Base-by-base conservation (phyloP, 2,888 invertebrate species). In the Acronicta leporina region DNA sequence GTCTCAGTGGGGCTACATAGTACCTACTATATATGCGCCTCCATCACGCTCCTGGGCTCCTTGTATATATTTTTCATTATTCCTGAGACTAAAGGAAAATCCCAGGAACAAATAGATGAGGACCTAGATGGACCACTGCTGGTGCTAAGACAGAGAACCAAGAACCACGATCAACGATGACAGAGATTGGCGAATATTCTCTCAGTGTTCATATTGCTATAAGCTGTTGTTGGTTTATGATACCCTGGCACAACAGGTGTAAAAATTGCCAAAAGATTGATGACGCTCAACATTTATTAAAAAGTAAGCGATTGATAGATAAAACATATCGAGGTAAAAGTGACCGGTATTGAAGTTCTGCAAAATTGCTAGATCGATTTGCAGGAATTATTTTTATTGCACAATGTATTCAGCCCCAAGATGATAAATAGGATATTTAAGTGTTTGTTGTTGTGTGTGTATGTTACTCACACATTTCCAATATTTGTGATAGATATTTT, bases 1-100 rank as follows among this genome's bases (percentile, higher is more conserved):
- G 64, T 89, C 41, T 68, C 84, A 0, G 77, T 94, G 52, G 94
- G 94, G 0, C 89, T 94, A 14, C 92, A 94, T 77, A 83, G 88
- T 33, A 88, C 87, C 0, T 94, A 92, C 81, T 94, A 94, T 74
- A 88, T 93, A 15, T 89, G 91, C 46, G 92, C 92, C 61, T 81
- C 81, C 35, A 79, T 90, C 68, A 92, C 93, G 1, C 79, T 94
- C n/a, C 68, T 93, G 62, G 89, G 90, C 44, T 85, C 94, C 66
- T 77, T 83, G 66, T 93, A 89, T 75, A 89, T 85, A 0, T 84
- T 84, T 33, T 79, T 91, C 10, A 64, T 85, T 0, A 77, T 94
- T 47, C 92, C 93, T 13, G 94, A 94, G 61, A 92, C 93, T 0
- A 93, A 85, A 70, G 92, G 92, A 0, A 90, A 88, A 57, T 87